Evolutionary conservation across 2,888 invertebrate species (phyloP).

Genomic region (Aphidoletes aphidimyza): DNA sequence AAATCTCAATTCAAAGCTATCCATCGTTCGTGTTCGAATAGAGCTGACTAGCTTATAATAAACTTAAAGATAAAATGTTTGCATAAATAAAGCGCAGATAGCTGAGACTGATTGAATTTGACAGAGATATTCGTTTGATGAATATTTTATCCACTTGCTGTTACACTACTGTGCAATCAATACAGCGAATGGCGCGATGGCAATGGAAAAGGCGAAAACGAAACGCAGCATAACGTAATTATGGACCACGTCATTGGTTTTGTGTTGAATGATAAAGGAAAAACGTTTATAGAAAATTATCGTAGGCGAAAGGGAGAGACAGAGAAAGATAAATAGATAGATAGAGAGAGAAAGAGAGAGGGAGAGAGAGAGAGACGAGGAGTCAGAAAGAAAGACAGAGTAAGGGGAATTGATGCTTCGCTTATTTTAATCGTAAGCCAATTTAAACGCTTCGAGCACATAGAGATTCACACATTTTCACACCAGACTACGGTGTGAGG

Average conservation of each 20-base stretch:
- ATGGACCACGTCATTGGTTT: conserved; percentile 34
- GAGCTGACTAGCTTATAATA: conserved; percentile 16
- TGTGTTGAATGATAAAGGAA: neutral
- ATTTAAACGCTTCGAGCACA: conserved; percentile 19
- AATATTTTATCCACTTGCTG: conserved; percentile 28
- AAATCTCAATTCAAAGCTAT: too few relatives aligned
- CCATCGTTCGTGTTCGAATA: too few relatives aligned
- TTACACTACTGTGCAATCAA: neutral
- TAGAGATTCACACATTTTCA: neutral
- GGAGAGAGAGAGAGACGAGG: neutral
- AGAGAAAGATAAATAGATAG: neutral
- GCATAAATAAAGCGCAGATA: conserved; percentile 13
- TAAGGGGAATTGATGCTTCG: neutral
- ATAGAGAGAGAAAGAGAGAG: neutral
- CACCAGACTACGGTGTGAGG: neutral
- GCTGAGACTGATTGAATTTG: conserved; percentile 44
- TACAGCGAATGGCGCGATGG: too few relatives aligned
- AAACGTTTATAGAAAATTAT: neutral
- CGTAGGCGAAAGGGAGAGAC: neutral
- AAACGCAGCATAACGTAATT: neutral
- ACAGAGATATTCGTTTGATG: conserved; percentile 39
- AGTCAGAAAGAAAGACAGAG: neutral
- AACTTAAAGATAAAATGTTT: neutral
- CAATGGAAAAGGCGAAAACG: neutral
- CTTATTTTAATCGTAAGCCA: conserved; percentile 51